phyloP scores from a whole-genome alignment of 2,797 vertebrate species.

The Oreochromis mossambicus region DNA sequence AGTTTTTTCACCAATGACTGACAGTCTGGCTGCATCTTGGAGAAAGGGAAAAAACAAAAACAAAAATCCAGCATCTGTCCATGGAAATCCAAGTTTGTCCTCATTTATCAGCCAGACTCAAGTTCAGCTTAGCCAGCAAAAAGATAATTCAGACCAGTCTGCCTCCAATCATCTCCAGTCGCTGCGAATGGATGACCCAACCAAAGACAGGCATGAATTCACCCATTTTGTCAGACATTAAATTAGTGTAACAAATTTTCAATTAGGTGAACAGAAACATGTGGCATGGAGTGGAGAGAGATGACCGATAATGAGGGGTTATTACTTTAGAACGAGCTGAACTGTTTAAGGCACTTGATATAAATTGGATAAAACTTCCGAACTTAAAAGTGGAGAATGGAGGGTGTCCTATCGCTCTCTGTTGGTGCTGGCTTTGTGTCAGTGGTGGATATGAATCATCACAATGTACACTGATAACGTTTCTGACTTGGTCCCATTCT shows the following conservation, averaged over 20 bases:
- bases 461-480: slow-evolving; percentile 36
- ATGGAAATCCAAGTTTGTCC: slow-evolving; percentile 60
- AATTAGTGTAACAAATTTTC: slow-evolving; percentile 41
- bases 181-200: slow-evolving; percentile 29
- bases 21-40: slow-evolving; percentile 60
- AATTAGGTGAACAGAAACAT: slow-evolving; percentile 39
- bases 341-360: slow-evolving; percentile 88
- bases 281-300: slow-evolving; percentile 35
- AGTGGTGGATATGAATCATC: slow-evolving; percentile 50
- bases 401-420: slow-evolving; percentile 21
- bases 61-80: slow-evolving; percentile 59
- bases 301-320: slow-evolving; percentile 55
- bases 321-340: slow-evolving; percentile 81
- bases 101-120: slow-evolving; percentile 47
- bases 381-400: slow-evolving; percentile 51
- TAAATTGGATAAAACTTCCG: slow-evolving; percentile 73
- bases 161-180: slow-evolving; percentile 23
- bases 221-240: slow-evolving; percentile 39
- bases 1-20: slow-evolving; percentile 46
- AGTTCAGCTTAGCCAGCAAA: slow-evolving; percentile 47
- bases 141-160: slow-evolving; percentile 27
- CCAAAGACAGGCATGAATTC: slow-evolving; percentile 42
- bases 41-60: slow-evolving; percentile 13
- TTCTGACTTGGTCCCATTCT: slow-evolving; percentile 58
- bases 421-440: slow-evolving; percentile 58